Conservation (phyloP, 2,797 vertebrate genomes). For the Urosaurus nigricauda region DNA sequence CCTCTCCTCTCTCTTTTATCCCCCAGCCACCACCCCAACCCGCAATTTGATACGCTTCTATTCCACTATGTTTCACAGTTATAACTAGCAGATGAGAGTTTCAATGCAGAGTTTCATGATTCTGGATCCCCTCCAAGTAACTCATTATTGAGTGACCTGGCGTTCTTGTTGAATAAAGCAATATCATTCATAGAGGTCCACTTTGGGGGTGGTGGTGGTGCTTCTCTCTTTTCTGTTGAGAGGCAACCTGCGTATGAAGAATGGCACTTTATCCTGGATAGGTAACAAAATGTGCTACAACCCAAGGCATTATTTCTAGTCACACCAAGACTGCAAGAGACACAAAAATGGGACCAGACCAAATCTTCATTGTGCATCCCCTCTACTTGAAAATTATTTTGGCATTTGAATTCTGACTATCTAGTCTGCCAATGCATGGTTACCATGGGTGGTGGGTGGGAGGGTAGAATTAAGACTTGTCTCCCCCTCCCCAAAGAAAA, state of each 20-base stretch:
- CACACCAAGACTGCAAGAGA: slow-evolving; percentile 20
- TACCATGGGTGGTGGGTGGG: background rate
- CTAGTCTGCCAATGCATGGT: background rate
- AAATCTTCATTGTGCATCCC: slow-evolving; percentile 11
- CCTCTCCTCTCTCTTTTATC: slow-evolving; percentile 49
- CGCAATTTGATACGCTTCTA: slow-evolving; percentile 46
- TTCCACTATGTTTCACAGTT: slow-evolving; percentile 41
- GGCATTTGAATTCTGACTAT: slow-evolving; percentile 17
- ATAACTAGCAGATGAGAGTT: slow-evolving; percentile 62
- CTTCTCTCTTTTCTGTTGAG: slow-evolving; percentile 43
- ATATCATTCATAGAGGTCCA: slow-evolving; percentile 57
- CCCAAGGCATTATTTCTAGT: slow-evolving; percentile 37
- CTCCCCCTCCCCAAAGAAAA: background rate
- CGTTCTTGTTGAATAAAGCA: slow-evolving; percentile 58
- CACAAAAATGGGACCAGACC: slow-evolving; percentile 18
- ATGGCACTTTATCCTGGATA: slow-evolving; percentile 33
- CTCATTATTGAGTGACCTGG: slow-evolving; percentile 61
- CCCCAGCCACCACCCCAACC: slow-evolving; percentile 25
- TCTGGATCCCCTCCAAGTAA: slow-evolving; percentile 65
- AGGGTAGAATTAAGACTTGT: background rate
- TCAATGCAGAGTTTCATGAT: slow-evolving; percentile 45
- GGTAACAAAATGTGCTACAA: slow-evolving; percentile 36
- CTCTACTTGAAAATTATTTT: slow-evolving; percentile 36
- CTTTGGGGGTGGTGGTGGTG: slow-evolving; percentile 26
- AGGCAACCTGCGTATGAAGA: slow-evolving; percentile 53